Percentiles rank a stretch among this genome's conserved stretches.
phyloP scores from a whole-genome alignment of 2,113 vertebrate species.

The Tragulus kanchil region DNA sequence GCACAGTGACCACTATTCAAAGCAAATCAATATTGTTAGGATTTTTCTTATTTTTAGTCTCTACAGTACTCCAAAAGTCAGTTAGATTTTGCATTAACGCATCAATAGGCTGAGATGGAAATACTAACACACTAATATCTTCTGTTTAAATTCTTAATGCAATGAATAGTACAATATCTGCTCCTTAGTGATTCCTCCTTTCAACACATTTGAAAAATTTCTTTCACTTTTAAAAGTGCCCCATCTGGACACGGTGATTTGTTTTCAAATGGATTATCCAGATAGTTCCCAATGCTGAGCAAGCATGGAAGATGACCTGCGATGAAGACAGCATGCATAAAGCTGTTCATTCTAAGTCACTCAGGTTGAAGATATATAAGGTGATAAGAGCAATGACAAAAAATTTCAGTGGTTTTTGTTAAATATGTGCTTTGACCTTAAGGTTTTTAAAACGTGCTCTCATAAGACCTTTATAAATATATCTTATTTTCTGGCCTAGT shows the following conservation, averaged over 20 bases:
- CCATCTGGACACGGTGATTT: conserved; percentile 58
- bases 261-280: not conserved
- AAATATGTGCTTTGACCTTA: not conserved
- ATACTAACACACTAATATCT: conserved; percentile 67
- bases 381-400: not conserved
- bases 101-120: conserved; percentile 81
- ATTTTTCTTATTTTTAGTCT: conserved; percentile 68
- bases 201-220: conserved; percentile 40
- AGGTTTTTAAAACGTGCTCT: not conserved
- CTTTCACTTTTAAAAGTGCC: not conserved
- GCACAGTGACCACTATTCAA: conserved; percentile 75
- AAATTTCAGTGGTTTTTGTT: not conserved
- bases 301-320: not conserved
- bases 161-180: conserved; percentile 74
- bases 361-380: not conserved
- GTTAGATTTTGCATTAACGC: conserved; percentile 68
- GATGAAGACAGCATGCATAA: not conserved
- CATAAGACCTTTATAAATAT: not conserved
- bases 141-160: conserved; percentile 65
- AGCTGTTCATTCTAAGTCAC: not conserved
- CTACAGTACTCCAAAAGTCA: conserved; percentile 76
- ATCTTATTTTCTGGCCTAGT: not conserved
- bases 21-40: conserved; percentile 84
- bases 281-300: not conserved
- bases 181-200: conserved; percentile 59